Base-by-base conservation (phyloP, 1,140 invertebrate species). In the Nymphalis io region DNA sequence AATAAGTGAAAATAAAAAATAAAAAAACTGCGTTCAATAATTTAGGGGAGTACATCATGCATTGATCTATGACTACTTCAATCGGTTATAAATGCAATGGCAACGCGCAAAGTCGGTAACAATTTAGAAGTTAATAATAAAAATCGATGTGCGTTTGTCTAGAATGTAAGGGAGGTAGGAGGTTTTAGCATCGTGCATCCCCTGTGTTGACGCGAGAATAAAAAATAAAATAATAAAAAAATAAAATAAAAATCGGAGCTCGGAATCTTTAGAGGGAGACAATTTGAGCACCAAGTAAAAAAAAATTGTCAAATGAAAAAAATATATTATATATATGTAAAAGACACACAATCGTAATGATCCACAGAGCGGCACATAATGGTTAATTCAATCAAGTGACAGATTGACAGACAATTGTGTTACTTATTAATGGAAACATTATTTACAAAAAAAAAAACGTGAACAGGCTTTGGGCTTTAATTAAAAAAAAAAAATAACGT, bases 121-220 rank as follows among this genome's bases (percentile, higher is more conserved):
- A 57, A 11, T 59, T 59, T 57, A 57, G 59, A 33, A 68, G 48
- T 65, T 65, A 65, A 63, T 48, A 53, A n/a, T n/a, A n/a, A n/a
- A 69, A 70, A 72, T 72, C 68, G 57, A 73, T 59, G 66, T 82
- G 74, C 76, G 69, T 75, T 75, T 76, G 53, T 72, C 66, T 76
- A 73, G 68, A 70, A 61, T 77, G 71, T 85, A 76, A 76, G 80
- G 85, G 82, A 87, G 80, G 70, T 80, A 85, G 84, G 82, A 83
- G 81, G 72, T 81, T 80, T 75, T 87, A 91, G 89, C 89, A 91
- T 84, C 89, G 89, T 91, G 89, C 89, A 91, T 91, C 88, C 88
- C 89, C 89, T 85, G 85, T 83, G 78, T 84, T 82, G 87, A 87
- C 89, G 89, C 88, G 88, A 89, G 85, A 83, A 72, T 75, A 79